A percentile compares a stretch with the other conserved stretches of the same genome.
Conservation (phyloP, 53 echinoderm and acorn worm genomes). For the Luidia sarsii region DNA sequence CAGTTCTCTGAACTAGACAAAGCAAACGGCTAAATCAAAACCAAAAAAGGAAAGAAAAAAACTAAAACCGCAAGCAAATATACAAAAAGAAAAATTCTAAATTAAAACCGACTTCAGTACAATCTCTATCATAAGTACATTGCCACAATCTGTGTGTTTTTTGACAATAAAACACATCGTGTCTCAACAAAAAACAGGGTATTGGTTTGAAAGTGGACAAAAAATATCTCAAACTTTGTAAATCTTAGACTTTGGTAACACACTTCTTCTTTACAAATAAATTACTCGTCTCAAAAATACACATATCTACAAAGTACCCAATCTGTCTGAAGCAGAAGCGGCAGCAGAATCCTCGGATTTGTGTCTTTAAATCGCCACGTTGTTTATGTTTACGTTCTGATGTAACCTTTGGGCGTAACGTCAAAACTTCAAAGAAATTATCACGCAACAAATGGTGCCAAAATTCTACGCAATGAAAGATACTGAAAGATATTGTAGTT, state of each 20-base stretch:
- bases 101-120: not conserved
- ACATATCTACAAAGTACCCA: conserved; percentile 10
- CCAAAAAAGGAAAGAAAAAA: not conserved
- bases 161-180: too few species aligned
- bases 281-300: conserved; percentile 34
- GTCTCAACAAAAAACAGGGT: not conserved
- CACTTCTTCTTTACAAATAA: conserved; percentile 56
- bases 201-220: conserved; percentile 18
- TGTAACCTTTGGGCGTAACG: too few species aligned
- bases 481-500: too few species aligned
- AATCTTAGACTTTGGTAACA: conserved; percentile 37
- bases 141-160: too few species aligned
- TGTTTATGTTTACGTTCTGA: too few species aligned
- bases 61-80: conserved; percentile 21
- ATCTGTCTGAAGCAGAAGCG: too few species aligned
- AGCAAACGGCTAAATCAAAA: not conserved
- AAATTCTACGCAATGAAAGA: too few species aligned
- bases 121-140: too few species aligned
- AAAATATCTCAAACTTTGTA: not conserved
- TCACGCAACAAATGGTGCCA: too few species aligned
- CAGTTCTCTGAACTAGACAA: conserved; percentile 35
- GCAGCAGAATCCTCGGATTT: too few species aligned
- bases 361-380: too few species aligned
- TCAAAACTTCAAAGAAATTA: too few species aligned
- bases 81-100: conserved; percentile 9